Evolutionary conservation across 2,113 vertebrate genomes (phyloP).

Genomic region (Vombatus ursinus): DNA sequence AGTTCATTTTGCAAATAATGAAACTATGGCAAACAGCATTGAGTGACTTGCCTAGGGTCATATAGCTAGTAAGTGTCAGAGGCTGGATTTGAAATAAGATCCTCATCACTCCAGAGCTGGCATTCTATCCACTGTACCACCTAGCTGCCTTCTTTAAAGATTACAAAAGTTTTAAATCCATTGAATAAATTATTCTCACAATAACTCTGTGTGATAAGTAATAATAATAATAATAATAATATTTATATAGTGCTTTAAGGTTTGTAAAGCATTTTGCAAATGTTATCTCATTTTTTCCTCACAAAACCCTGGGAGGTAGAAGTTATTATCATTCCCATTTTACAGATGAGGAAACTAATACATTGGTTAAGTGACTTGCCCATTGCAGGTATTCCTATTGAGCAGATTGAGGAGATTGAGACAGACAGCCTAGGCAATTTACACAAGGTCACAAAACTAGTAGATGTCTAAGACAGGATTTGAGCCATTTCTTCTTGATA

Average conservation of each 20-base stretch:
- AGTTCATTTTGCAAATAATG: no score
- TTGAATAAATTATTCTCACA: background rate
- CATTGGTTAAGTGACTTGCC: background rate
- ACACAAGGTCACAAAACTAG: background rate
- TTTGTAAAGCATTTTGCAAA: background rate
- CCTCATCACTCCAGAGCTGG: no score
- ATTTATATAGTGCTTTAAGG: background rate
- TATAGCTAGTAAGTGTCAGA: no score
- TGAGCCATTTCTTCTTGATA: background rate
- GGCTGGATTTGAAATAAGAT: no score
- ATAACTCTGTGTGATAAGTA: background rate
- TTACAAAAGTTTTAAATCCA: background rate
- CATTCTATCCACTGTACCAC: no score
- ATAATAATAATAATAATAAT: background rate
- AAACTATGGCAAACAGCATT: no score
- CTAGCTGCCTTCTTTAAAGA: background rate
- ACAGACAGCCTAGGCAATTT: background rate
- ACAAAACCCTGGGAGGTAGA: background rate
- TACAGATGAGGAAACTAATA: background rate
- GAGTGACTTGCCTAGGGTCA: no score
- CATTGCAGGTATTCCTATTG: background rate
- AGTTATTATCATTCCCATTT: background rate
- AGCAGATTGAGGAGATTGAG: background rate
- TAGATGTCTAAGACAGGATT: background rate
- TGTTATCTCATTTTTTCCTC: background rate